Evolutionary conservation across 2,797 vertebrate genomes (phyloP).

Genomic region (Diceros bicornis): DNA sequence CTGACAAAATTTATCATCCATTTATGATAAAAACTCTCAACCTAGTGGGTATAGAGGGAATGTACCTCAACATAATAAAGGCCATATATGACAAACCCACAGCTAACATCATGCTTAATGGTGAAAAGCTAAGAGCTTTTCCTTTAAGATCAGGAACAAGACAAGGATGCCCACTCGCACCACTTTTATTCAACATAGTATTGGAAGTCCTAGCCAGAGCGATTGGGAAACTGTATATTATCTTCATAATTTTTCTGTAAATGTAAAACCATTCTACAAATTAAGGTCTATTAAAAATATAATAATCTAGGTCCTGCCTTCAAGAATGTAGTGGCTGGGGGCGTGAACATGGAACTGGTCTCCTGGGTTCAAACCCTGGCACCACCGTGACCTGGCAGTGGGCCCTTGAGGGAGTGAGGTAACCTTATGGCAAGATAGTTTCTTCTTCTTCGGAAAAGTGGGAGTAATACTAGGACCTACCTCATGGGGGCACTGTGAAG

Average conservation of each 20-base stretch:
- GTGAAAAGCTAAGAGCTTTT: not conserved
- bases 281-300: not conserved
- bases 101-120: not conserved
- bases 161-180: not conserved
- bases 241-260: conserved; percentile 28
- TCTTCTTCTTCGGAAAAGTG: not conserved
- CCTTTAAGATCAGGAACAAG: not conserved
- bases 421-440: not conserved
- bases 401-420: not conserved
- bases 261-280: conserved; percentile 35
- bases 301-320: not conserved
- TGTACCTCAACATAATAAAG: not conserved
- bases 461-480: not conserved
- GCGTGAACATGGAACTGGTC: not conserved
- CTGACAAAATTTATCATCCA: not conserved
- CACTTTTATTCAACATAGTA: not conserved
- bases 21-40: conserved; percentile 11
- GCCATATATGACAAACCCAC: not conserved
- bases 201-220: not conserved
- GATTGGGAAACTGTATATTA: not conserved
- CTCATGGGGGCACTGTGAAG: not conserved
- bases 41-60: not conserved
- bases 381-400: not conserved
- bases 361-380: not conserved
- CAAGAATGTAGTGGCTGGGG: not conserved